Evolutionary conservation across 2,888 invertebrate genomes (phyloP).

Genomic region (Cyrtodaria siliqua): DNA sequence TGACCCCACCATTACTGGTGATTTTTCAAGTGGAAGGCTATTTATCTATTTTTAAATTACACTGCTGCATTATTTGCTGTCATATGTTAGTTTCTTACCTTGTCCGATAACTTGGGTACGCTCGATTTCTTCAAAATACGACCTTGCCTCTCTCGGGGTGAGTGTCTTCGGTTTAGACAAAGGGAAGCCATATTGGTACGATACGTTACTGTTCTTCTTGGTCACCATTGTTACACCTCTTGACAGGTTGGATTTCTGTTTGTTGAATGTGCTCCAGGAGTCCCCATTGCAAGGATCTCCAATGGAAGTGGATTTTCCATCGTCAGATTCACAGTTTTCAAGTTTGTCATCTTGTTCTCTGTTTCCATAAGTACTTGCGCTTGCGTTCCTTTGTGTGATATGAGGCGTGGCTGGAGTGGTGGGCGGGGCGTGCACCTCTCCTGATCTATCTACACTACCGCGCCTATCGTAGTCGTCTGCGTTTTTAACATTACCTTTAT

Average conservation of each 20-base stretch:
- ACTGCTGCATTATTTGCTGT: too few species aligned
- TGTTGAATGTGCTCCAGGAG: conserved; percentile 58
- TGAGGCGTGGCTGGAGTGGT: conserved; percentile 32
- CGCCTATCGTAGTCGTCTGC: too few species aligned
- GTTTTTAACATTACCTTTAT: too few species aligned
- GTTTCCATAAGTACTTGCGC: neutral
- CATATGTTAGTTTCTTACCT: too few species aligned
- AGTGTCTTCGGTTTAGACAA: conserved; percentile 66
- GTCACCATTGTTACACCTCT: conserved; percentile 47
- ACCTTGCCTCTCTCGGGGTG: conserved; percentile 58
- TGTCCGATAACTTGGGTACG: conserved; percentile 63
- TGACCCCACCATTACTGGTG: too few species aligned
- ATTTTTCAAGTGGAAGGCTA: too few species aligned
- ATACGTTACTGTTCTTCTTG: conserved; percentile 48
- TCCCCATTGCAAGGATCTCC: conserved; percentile 53
- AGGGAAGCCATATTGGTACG: conserved; percentile 50
- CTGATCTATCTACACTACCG: too few species aligned
- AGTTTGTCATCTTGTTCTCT: neutral
- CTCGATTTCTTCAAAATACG: conserved; percentile 59
- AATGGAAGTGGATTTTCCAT: conserved; percentile 13
- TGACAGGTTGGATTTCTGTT: conserved; percentile 63
- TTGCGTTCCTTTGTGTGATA: neutral
- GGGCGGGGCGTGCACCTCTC: conserved; percentile 49
- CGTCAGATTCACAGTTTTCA: conserved; percentile 1
- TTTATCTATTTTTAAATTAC: too few species aligned